phyloP scores from a whole-genome alignment of 2,888 invertebrate genomes.

The Drosophila monieri region DNA sequence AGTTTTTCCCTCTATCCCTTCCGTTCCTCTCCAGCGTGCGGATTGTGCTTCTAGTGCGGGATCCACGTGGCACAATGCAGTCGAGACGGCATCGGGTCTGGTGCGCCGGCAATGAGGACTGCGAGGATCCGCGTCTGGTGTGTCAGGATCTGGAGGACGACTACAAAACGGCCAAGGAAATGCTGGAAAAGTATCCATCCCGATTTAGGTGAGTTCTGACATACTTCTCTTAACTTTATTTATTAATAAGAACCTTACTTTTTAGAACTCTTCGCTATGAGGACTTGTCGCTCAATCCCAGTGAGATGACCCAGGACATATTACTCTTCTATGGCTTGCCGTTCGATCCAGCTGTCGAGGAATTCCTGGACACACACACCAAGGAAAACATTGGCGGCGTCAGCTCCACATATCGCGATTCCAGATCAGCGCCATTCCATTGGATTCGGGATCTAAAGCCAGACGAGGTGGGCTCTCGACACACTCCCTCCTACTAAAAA shows the following conservation, averaged over 20 bases:
- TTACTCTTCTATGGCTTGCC: constrained; percentile 91
- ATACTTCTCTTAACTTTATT: background rate
- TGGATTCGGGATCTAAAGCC: constrained; percentile 91
- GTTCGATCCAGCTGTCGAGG: constrained; percentile 88
- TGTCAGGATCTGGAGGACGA: constrained; percentile 94
- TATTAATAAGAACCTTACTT: background rate
- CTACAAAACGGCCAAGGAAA: constrained; percentile 89
- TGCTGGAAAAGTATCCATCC: constrained; percentile 88
- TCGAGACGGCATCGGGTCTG: constrained; percentile 91
- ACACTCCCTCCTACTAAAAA: background rate
- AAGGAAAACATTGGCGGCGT: constrained; percentile 91
- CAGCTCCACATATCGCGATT: constrained; percentile 93
- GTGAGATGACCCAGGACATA: constrained; percentile 88
- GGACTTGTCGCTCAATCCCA: constrained; percentile 91
- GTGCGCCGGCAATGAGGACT: constrained; percentile 90
- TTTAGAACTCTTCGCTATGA: constrained; percentile 92
- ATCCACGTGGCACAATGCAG: constrained; percentile 94
- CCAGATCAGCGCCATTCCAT: constrained; percentile 93
- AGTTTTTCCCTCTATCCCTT: background rate
- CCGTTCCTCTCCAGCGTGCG: constrained; percentile 88
- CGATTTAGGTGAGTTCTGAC: constrained; percentile 87
- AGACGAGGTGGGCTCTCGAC: constrained; percentile 86
- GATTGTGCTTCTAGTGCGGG: constrained; percentile 91
- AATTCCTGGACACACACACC: constrained; percentile 92
- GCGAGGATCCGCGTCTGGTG: constrained; percentile 90